Conservation (phyloP, 2,888 invertebrate genomes). For the Calephelis perditalis region DNA sequence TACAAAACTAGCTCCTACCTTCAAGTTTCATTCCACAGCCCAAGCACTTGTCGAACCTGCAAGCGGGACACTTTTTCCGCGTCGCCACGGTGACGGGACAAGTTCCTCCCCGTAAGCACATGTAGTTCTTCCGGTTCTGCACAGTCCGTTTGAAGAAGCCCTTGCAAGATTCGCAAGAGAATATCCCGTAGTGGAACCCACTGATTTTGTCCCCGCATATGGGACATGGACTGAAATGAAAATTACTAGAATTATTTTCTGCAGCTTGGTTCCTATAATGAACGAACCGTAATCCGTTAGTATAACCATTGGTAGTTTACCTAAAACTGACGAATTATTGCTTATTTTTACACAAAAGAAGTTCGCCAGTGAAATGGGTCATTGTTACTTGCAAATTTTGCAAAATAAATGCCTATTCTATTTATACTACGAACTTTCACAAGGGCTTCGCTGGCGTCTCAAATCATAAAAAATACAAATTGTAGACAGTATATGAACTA, state of each 20-base stretch:
- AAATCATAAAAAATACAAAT: too few species aligned
- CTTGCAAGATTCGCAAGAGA: constrained; percentile 98
- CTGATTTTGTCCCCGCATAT: constrained; percentile 97
- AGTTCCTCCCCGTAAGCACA: constrained; percentile 92
- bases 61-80: constrained; percentile 97
- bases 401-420: too few species aligned
- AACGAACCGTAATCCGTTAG: too few species aligned
- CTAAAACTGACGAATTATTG: too few species aligned
- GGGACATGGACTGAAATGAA: constrained; percentile 87
- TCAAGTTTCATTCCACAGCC: constrained; percentile 98
- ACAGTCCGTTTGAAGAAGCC: constrained; percentile 99
- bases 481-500: too few species aligned
- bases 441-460: too few species aligned
- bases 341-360: too few species aligned
- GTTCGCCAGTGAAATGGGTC: too few species aligned
- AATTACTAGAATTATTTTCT: neutral
- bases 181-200: constrained; percentile 98
- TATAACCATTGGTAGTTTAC: too few species aligned
- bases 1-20: constrained; percentile 67
- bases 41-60: constrained; percentile 96
- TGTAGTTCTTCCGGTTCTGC: constrained; percentile 98
- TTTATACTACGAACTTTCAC: too few species aligned
- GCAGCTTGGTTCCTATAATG: neutral
- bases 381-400: too few species aligned
- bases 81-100: constrained; percentile 96